These are phyloP conservation scores for Thera britannica DNA, from an alignment of 2,888 invertebrate species.

Conservation along the genomic window DNA sequence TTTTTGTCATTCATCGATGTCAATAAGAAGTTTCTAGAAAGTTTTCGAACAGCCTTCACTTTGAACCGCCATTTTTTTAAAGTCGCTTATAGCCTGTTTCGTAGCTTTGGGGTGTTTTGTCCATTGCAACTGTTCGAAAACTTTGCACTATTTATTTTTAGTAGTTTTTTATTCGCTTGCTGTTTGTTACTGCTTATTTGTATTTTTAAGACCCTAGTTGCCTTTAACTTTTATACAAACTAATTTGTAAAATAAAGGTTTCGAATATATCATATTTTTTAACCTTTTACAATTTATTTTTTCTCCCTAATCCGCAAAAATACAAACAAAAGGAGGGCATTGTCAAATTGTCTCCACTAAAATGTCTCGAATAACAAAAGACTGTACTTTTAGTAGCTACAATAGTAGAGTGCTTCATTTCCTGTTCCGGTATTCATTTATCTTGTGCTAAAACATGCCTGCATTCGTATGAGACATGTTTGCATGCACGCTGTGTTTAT, in stretches of 20 bases:
- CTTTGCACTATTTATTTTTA: conserved; percentile 72
- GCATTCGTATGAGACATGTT: conserved; percentile 14
- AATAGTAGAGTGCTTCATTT: conserved; percentile 22
- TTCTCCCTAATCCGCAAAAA: neutral
- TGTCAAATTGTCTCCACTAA: neutral
- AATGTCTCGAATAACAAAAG: conserved; percentile 4
- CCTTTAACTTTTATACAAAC: too few relatives aligned
- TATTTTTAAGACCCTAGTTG: neutral
- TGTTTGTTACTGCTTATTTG: neutral
- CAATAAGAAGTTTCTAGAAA: conserved; percentile 71
- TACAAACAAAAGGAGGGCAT: neutral
- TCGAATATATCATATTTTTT: too few relatives aligned
- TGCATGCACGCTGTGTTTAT: conserved; percentile 12
- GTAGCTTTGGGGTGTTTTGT: conserved; percentile 70
- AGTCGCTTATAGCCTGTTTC: conserved; percentile 58
- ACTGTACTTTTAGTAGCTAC: conserved; percentile 15
- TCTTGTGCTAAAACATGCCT: conserved; percentile 28
- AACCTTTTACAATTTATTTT: too few relatives aligned
- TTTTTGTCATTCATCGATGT: conserved; percentile 71
- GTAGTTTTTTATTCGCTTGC: neutral
- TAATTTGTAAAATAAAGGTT: too few relatives aligned
- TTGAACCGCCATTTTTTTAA: conserved; percentile 80
- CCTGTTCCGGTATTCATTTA: conserved; percentile 15
- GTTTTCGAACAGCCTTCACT: conserved; percentile 89
- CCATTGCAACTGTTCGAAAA: conserved; percentile 85